Conservation (phyloP, 1,140 invertebrate genomes). For the Apis florea region DNA sequence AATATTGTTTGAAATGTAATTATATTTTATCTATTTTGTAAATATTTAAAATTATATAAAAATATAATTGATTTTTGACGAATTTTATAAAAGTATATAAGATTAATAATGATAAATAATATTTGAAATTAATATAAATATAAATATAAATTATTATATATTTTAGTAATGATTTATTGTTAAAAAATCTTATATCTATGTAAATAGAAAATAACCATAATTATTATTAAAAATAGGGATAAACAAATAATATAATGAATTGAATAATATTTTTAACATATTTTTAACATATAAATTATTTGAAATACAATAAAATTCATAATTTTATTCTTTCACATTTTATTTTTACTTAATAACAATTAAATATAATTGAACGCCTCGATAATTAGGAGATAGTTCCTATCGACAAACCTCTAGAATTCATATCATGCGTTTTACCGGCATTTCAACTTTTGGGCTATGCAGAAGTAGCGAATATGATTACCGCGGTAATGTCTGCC, state of each 20-base stretch:
- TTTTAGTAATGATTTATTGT: neutral
- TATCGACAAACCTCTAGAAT: neutral
- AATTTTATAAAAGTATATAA: neutral
- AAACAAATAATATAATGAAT: neutral
- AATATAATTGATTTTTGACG: neutral
- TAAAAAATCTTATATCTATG: neutral
- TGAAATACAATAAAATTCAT: neutral
- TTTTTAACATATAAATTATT: neutral
- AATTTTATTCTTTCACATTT: neutral
- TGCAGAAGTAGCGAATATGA: conserved; percentile 62
- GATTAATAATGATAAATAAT: neutral
- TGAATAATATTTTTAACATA: neutral
- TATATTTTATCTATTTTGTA: neutral
- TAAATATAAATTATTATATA: neutral
- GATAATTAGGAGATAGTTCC: neutral
- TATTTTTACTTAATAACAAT: neutral
- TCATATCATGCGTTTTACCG: conserved; percentile 9
- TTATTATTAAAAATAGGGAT: neutral
- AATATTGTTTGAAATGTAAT: neutral
- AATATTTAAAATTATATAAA: neutral
- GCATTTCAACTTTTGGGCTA: conserved; percentile 5
- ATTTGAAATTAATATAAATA: neutral
- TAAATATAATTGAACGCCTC: neutral
- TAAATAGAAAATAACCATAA: neutral
- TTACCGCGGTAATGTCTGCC: conserved; percentile 57